Conservation (phyloP, 2,113 vertebrate species). For the Amphiprion percula region DNA sequence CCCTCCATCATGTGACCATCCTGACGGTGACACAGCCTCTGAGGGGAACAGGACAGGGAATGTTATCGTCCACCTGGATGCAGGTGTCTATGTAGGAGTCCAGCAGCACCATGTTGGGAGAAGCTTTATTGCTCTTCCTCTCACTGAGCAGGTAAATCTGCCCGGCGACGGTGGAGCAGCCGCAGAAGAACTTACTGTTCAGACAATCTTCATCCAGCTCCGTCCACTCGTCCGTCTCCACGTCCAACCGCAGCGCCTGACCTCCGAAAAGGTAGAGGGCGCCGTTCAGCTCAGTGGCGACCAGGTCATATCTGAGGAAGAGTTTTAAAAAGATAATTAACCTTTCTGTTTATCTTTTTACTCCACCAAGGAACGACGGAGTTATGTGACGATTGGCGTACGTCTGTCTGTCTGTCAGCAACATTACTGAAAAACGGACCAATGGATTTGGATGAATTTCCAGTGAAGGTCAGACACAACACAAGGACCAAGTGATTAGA, state of each 20-base stretch:
- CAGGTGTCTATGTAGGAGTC: constrained; percentile 89
- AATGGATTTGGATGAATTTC: too few species aligned
- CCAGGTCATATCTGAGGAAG: constrained; percentile 88
- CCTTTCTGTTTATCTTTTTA: background rate
- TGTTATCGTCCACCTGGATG: constrained; percentile 82
- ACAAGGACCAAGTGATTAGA: too few species aligned
- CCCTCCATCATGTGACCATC: constrained; percentile 39
- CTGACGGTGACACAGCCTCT: constrained; percentile 85
- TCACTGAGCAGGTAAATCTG: constrained; percentile 89
- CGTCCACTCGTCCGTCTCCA: constrained; percentile 90
- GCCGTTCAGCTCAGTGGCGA: constrained; percentile 88
- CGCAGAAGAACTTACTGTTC: constrained; percentile 88
- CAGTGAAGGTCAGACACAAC: too few species aligned
- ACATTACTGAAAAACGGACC: too few species aligned
- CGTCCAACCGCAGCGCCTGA: constrained; percentile 86
- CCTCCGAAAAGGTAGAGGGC: constrained; percentile 92
- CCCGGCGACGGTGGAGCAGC: constrained; percentile 86
- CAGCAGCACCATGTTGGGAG: constrained; percentile 86
- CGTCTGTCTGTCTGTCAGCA: too few species aligned
- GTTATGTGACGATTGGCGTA: too few species aligned
- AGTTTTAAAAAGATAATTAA: background rate
- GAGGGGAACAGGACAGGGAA: constrained; percentile 89
- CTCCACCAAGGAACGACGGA: too few species aligned
- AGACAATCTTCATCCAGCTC: constrained; percentile 85
- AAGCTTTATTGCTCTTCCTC: constrained; percentile 83